Evolutionary conservation across 2,113 vertebrate species (phyloP), one percentile per base, ranked within the genome.

Genomic region (Scalopus aquaticus): DNA sequence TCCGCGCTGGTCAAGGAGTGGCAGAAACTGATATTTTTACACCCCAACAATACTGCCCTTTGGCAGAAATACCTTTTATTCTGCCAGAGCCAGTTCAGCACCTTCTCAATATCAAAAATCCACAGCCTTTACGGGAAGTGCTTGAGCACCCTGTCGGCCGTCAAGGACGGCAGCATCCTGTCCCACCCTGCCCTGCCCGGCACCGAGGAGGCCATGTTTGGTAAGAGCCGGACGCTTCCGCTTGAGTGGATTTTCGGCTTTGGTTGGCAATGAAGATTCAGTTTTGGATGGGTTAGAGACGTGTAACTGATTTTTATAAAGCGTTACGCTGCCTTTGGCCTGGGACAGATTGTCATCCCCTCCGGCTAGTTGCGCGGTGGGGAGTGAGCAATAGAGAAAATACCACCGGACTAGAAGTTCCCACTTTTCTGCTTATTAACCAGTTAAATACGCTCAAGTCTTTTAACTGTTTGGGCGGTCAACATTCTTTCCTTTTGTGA

Each of bases 1-100:
- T 81, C 99, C 0, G 94, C 97, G 9, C 97, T 99, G 96, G 94
- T 99, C 94, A 99, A 99, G 79, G 99, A 99, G 93, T 99, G 99
- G 99, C 99, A 99, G 98, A 99, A 99, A 64, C 98, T 99, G 67
- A 98, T 99, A 91, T 99, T 99, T 76, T 94, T 99, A 11, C 99
- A 99, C 83, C 99, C 99, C 94, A 99, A 99, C 96, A 99, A 99
- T n/a, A 97, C 99, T 0, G 96, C 97, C 26, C 95, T 99, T 80
- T 99, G 99, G 99, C 98, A 97, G 93, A 98, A 99, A 81, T 99
- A 99, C 95, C 98, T 99, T 56, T 96, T 99, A 12, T 99, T 99
- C 96, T 99, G 98, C 91, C 99, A 99, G 98, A 99, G 99, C 95
- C 99, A 99, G 97, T 99, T 99, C 97, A 99, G 99, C 97, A 99